Conservation (phyloP, 2,797 vertebrate species). For the Otolemur crassicaudatus region DNA sequence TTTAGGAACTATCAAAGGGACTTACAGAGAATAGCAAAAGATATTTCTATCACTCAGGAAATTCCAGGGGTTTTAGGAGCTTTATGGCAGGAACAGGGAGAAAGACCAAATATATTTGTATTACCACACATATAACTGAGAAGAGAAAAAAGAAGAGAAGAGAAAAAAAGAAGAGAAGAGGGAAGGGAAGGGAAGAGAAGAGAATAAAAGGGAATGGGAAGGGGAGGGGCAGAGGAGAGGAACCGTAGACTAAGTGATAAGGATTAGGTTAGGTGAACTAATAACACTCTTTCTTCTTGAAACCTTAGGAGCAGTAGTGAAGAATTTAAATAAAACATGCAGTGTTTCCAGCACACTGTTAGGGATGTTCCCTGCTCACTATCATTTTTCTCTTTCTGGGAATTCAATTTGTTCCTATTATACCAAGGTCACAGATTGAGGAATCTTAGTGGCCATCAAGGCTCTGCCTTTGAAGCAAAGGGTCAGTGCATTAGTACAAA, state of each 20-base stretch:
- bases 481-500: slow-evolving; percentile 89
- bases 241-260: slow-evolving; percentile 23
- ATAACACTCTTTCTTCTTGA: slow-evolving; percentile 75
- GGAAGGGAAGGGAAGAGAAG: not conserved
- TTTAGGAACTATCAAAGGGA: not conserved
- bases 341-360: slow-evolving; percentile 74
- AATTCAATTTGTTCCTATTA: slow-evolving; percentile 89
- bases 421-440: slow-evolving; percentile 85
- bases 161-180: not conserved
- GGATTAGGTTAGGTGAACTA: slow-evolving; percentile 69
- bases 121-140: slow-evolving; percentile 41
- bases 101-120: not conserved
- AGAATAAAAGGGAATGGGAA: not conserved
- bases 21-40: not conserved
- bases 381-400: slow-evolving; percentile 87
- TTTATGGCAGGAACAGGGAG: not conserved
- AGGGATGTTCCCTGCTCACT: slow-evolving; percentile 84
- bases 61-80: not conserved
- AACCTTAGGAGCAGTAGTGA: slow-evolving; percentile 60
- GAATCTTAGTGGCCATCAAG: slow-evolving; percentile 84
- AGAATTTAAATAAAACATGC: slow-evolving; percentile 84
- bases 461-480: slow-evolving; percentile 87
- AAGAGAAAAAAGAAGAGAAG: not conserved
- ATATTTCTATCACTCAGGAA: not conserved
- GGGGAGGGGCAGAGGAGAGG: not conserved